Evolutionary conservation across 2,797 vertebrate genomes (phyloP).

Genomic region (Myiotriccus ornatus): DNA sequence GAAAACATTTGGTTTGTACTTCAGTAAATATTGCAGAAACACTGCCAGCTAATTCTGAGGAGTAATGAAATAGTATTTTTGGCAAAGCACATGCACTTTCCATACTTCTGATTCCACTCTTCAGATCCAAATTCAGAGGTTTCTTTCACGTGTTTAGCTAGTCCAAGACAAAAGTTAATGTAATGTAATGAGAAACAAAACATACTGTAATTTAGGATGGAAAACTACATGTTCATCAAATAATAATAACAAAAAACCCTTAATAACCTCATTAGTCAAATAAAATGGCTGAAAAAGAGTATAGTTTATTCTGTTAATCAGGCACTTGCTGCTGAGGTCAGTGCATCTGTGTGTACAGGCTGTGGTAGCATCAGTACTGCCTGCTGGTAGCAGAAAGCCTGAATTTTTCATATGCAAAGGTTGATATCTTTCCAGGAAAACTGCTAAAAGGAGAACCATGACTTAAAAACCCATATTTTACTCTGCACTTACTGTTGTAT

Average conservation of each 20-base stretch:
- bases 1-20: constrained; percentile 80
- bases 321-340: constrained; percentile 14
- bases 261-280: constrained; percentile 36
- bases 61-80: constrained; percentile 76
- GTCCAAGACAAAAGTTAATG: constrained; percentile 62
- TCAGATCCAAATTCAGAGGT: constrained; percentile 65
- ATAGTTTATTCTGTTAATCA: constrained; percentile 14
- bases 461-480: not conserved
- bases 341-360: not conserved
- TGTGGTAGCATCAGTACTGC: not conserved
- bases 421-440: not conserved
- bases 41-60: constrained; percentile 78
- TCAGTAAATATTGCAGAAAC: constrained; percentile 76
- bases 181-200: constrained; percentile 57
- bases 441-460: not conserved
- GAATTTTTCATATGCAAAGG: not conserved
- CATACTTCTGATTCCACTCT: constrained; percentile 60
- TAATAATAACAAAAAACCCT: not conserved
- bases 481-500: not conserved
- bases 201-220: not conserved
- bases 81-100: constrained; percentile 69
- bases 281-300: not conserved
- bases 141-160: constrained; percentile 55
- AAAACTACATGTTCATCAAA: not conserved
- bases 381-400: not conserved